phyloP scores from a whole-genome alignment of 92 coral and sea anemone species.

The Epizoanthus fatuus region DNA sequence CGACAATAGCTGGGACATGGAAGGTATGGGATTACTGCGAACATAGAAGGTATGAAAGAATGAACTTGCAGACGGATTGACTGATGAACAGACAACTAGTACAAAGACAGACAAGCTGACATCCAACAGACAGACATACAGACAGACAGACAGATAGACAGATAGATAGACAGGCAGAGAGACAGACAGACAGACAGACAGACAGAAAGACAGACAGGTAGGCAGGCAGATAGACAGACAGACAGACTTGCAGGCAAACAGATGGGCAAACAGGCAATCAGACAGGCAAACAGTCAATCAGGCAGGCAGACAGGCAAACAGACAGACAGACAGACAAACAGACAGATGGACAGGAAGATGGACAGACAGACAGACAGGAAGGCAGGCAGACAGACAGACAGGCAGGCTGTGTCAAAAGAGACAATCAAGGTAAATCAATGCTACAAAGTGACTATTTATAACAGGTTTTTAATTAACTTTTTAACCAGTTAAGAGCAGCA shows the following conservation, averaged over 20 bases:
- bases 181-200: no score
- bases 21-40: neutral
- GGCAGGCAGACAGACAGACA: no score
- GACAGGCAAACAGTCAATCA: neutral
- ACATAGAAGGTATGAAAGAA: neutral
- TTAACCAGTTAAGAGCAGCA: conserved; percentile 8
- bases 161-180: no score
- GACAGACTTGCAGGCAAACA: neutral
- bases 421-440: no score
- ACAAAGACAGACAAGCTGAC: no score
- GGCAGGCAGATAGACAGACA: no score
- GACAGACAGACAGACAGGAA: neutral
- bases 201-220: no score
- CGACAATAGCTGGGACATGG: conserved; percentile 33
- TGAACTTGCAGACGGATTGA: neutral
- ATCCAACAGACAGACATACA: no score
- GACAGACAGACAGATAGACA: neutral
- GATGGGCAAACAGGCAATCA: neutral
- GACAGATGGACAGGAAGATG: neutral
- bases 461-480: neutral
- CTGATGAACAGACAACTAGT: neutral
- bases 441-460: no score
- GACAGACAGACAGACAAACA: neutral
- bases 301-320: neutral
- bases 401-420: no score